phyloP scores from a whole-genome alignment of 1,140 invertebrate species.

The Acromyrmex heyeri region DNA sequence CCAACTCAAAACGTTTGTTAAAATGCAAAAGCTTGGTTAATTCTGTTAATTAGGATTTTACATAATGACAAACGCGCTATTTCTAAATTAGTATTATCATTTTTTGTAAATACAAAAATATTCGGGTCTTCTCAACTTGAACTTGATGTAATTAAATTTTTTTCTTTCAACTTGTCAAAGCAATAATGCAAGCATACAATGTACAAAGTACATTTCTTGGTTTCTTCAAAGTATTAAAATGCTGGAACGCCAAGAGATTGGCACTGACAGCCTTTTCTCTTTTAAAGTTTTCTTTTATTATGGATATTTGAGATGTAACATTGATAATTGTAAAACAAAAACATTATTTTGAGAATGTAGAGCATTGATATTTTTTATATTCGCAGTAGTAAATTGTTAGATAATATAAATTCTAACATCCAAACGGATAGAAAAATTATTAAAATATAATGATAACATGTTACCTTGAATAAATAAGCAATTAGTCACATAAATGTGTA shows the following conservation, averaged over 20 bases:
- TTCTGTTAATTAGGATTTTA: constrained; percentile 43
- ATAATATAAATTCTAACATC: constrained; percentile 27
- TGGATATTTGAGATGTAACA: background rate
- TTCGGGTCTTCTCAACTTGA: background rate
- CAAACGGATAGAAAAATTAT: background rate
- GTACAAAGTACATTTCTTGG: background rate
- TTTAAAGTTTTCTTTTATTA: background rate
- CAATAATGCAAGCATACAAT: constrained; percentile 19
- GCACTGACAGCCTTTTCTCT: background rate
- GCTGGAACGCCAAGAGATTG: background rate
- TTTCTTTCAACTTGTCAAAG: constrained; percentile 9
- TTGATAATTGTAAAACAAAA: background rate
- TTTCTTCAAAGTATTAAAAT: constrained; percentile 28
- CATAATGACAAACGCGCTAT: background rate
- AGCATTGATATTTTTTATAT: background rate
- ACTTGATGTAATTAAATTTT: constrained; percentile 66
- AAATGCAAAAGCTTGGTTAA: constrained; percentile 27
- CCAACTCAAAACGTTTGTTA: constrained; percentile 14
- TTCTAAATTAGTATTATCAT: constrained; percentile 10
- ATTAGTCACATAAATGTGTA: constrained; percentile 23
- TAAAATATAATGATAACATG: constrained; percentile 1
- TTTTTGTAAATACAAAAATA: constrained; percentile 19
- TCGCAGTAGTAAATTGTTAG: background rate
- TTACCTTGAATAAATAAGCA: background rate
- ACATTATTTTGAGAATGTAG: background rate